Evolutionary conservation across 2,797 vertebrate species (phyloP), one percentile per base, ranked within the genome.

Genomic region (Valencia hispanica): DNA sequence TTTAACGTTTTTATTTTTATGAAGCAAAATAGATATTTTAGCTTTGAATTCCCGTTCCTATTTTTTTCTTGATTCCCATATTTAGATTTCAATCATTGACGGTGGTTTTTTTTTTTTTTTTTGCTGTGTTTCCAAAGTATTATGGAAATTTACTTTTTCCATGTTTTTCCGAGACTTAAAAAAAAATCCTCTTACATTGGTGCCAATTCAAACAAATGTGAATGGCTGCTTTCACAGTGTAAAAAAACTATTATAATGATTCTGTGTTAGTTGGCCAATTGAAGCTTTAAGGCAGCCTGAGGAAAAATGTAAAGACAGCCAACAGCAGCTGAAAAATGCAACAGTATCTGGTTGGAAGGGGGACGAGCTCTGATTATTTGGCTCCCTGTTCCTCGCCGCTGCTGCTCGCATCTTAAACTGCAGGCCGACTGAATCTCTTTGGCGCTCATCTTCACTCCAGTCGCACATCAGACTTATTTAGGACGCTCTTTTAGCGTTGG

Each of bases 301-400:
- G 34, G 61, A 39, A 22, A n/a, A 65, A 22, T 39, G 17, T 65
- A 65, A 65, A 39, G 22, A 34, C 34, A 34, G 59, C 59, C 59
- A 63, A 63, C 59, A 63, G 57, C 57, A 32, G 59, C 59, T 41
- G 39, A 65, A 63, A 63, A 63, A 63, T 63, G 61, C 61, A 63
- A 63, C 61, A 39, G 55, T 5, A 57, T 57, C n/a, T 57, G 55
- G 27, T 30, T 18, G n/a, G n/a, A 30, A 57, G 27, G 55, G 55
- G 30, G 55, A 27, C 27, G n/a, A 57, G 55, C 27, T 57, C 3
- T 15, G 55, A 55, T 55, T 25, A 55, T 55, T 51, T 51, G 14
- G 57, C 27, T 32, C 5, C 3, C 48, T 5, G 4, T 43, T 43
- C 41, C 41, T 43, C 41, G 51, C 51, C 1, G 15, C 30, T 36